These are phyloP conservation scores for Tribolium madens DNA, from an alignment of 1,140 invertebrate genomes.

Conservation along the genomic window DNA sequence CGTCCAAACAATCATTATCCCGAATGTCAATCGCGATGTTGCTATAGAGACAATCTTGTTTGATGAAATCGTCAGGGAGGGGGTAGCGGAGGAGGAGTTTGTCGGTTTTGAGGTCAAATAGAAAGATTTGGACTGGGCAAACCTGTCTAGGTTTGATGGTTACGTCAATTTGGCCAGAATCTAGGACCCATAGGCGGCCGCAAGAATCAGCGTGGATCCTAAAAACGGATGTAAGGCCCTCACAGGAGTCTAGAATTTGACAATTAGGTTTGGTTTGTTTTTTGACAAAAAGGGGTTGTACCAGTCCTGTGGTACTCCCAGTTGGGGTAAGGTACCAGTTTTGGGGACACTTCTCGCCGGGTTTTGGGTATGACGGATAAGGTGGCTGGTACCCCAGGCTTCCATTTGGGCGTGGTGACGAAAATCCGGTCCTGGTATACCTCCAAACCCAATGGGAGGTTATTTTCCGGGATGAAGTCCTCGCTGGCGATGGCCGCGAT, in stretches of 20 bases:
- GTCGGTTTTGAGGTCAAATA: constrained; percentile 79
- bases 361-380: constrained; percentile 72
- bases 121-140: constrained; percentile 80
- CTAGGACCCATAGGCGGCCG: constrained; percentile 79
- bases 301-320: constrained; percentile 78
- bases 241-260: constrained; percentile 66
- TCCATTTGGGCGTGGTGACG: constrained; percentile 84
- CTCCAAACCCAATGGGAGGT: constrained; percentile 80
- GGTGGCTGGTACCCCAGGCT: constrained; percentile 79
- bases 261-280: neutral
- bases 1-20: constrained; percentile 73
- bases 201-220: constrained; percentile 79
- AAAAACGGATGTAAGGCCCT: constrained; percentile 81
- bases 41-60: constrained; percentile 79
- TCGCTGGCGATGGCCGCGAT: constrained; percentile 68
- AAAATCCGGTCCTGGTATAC: constrained; percentile 75
- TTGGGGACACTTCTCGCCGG: constrained; percentile 71
- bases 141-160: constrained; percentile 75
- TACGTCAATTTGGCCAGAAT: constrained; percentile 81
- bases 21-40: constrained; percentile 80
- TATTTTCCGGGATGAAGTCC: constrained; percentile 77
- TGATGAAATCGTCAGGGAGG: constrained; percentile 75
- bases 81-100: constrained; percentile 72
- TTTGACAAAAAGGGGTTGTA: constrained; percentile 53
- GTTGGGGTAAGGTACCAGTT: constrained; percentile 78